Conservation (phyloP, 1,140 invertebrate genomes). For the Tetragnatha versicolor region DNA sequence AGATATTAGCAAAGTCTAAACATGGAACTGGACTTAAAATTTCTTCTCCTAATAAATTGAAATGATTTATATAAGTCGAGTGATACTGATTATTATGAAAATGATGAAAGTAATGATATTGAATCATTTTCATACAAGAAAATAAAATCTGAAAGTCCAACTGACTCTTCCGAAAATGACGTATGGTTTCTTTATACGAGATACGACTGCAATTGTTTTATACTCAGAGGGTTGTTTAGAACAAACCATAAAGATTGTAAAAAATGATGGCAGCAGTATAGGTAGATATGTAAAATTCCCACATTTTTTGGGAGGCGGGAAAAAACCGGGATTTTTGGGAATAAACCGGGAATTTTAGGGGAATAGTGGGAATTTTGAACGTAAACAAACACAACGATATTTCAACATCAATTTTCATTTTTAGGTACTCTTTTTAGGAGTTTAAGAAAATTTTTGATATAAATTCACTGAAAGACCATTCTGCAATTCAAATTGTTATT, state of each 20-base stretch:
- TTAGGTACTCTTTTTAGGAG: no score
- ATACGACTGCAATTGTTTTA: background rate
- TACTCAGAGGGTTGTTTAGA: conserved; percentile 3
- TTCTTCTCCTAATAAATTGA: background rate
- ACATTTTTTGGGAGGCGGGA: no score
- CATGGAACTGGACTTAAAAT: background rate
- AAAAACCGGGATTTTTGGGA: no score
- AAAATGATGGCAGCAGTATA: background rate
- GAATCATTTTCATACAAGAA: background rate
- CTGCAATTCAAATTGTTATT: no score
- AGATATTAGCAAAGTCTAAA: background rate
- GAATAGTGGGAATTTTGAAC: no score
- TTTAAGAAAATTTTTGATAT: no score
- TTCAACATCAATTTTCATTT: no score
- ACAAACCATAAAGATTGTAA: background rate
- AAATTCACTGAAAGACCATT: no score
- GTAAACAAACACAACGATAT: no score
- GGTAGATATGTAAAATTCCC: no score
- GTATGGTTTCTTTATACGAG: background rate
- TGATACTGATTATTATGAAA: background rate
- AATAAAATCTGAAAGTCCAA: background rate
- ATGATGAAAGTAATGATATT: no score
- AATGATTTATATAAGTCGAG: background rate
- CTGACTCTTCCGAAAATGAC: background rate
- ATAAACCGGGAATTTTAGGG: no score